phyloP scores from a whole-genome alignment of 2,797 vertebrate species.

The Danio choprae region DNA sequence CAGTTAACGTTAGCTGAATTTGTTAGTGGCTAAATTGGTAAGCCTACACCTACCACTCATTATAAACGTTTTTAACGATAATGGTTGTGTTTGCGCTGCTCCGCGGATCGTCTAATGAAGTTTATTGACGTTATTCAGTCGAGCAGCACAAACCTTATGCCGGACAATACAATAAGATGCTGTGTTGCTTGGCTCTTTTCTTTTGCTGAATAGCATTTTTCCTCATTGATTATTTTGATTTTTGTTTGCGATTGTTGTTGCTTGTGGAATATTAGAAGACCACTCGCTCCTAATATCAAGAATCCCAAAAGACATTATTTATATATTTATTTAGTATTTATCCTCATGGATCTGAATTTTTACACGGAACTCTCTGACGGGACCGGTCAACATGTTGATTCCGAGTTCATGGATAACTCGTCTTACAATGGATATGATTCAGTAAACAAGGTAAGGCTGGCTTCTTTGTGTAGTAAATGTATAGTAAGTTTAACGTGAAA shows the following conservation, averaged over 20 bases:
- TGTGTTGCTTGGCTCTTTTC: neutral
- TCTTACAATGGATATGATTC: conserved; percentile 81
- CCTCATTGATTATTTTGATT: neutral
- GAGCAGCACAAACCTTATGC: neutral
- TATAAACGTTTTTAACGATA: neutral
- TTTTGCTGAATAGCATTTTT: neutral
- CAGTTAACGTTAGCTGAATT: conserved; percentile 47
- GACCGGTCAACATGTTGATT: conserved; percentile 75
- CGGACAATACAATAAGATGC: conserved; percentile 9
- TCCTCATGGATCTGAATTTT: conserved; percentile 82
- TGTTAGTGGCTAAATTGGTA: conserved; percentile 47
- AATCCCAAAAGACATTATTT: neutral
- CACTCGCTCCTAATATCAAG: neutral
- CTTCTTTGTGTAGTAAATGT: neutral
- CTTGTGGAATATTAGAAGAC: neutral
- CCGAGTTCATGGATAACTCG: conserved; percentile 80
- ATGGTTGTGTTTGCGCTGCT: neutral
- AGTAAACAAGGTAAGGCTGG: conserved; percentile 75
- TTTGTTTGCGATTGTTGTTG: neutral
- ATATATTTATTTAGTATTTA: neutral
- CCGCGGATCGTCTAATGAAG: neutral
- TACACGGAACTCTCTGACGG: conserved; percentile 82
- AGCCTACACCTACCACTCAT: neutral
- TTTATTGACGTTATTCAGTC: neutral
- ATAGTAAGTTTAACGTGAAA: neutral